phyloP scores from a whole-genome alignment of 2,113 vertebrate genomes.

The Mesocricetus auratus region DNA sequence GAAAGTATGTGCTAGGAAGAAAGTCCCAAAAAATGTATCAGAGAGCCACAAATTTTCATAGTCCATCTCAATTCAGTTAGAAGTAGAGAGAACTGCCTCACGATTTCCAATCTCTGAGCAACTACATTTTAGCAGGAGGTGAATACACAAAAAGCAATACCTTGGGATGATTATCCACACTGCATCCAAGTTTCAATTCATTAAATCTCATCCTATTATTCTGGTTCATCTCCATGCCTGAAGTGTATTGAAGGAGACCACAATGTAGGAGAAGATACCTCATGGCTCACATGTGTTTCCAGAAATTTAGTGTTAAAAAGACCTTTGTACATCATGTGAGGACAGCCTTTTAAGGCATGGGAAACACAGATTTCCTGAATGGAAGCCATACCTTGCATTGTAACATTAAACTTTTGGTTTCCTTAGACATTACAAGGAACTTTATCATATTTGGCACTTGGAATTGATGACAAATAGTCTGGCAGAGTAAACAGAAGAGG shows the following conservation, averaged over 20 bases:
- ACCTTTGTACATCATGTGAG: not conserved
- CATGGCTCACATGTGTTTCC: not conserved
- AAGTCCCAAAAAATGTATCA: not conserved
- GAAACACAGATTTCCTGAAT: not conserved
- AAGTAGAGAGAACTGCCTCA: not conserved
- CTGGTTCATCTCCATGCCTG: not conserved
- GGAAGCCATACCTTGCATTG: constrained; percentile 16
- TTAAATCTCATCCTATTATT: not conserved
- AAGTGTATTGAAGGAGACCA: not conserved
- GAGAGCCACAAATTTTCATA: not conserved
- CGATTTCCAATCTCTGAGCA: not conserved
- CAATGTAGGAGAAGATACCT: not conserved
- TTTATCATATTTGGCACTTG: not conserved
- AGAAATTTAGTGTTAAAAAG: constrained; percentile 44
- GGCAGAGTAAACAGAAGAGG: not conserved
- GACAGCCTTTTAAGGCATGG: not conserved
- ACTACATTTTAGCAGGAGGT: not conserved
- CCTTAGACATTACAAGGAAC: not conserved
- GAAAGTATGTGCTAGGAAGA: not conserved
- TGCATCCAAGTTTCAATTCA: not conserved
- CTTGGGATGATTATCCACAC: not conserved
- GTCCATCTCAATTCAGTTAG: not conserved
- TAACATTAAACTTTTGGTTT: constrained; percentile 2
- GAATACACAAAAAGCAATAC: not conserved
- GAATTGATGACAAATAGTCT: not conserved